A percentile compares a stretch with the other conserved stretches of the same genome.
phyloP scores from a whole-genome alignment of 2,888 invertebrate genomes.

The Uropetala carovei region DNA sequence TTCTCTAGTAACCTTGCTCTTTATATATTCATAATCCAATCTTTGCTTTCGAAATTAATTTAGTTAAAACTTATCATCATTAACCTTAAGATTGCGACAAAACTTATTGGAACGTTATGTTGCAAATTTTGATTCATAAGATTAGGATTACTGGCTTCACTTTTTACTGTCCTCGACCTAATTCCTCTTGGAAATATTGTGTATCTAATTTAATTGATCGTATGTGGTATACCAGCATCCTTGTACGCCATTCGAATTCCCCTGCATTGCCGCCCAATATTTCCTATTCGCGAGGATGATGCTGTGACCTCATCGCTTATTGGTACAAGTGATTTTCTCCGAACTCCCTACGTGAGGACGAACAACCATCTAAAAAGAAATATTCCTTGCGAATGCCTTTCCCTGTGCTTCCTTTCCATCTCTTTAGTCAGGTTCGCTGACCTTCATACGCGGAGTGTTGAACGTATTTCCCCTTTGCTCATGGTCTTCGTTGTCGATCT shows the following conservation, averaged over 20 bases:
- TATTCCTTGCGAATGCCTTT: neutral
- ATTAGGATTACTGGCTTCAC: too few species aligned
- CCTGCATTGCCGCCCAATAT: neutral
- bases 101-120: too few species aligned
- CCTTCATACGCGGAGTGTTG: slow-evolving; percentile 3
- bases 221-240: too few species aligned
- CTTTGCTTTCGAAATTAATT: too few species aligned
- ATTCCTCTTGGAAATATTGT: too few species aligned
- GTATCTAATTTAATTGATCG: too few species aligned
- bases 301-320: slow-evolving; percentile 45
- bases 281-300: neutral
- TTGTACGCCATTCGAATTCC: neutral
- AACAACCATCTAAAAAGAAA: neutral
- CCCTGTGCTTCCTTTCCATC: slow-evolving; percentile 5
- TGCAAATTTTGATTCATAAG: too few species aligned
- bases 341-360: neutral
- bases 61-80: too few species aligned
- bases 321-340: neutral
- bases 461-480: slow-evolving; percentile 5
- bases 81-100: too few species aligned
- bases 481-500: neutral
- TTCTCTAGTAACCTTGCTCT: too few species aligned
- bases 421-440: slow-evolving; percentile 40
- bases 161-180: too few species aligned
- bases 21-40: too few species aligned